phyloP scores from a whole-genome alignment of 2,113 vertebrate genomes.

The Pollimyrus isidori region DNA sequence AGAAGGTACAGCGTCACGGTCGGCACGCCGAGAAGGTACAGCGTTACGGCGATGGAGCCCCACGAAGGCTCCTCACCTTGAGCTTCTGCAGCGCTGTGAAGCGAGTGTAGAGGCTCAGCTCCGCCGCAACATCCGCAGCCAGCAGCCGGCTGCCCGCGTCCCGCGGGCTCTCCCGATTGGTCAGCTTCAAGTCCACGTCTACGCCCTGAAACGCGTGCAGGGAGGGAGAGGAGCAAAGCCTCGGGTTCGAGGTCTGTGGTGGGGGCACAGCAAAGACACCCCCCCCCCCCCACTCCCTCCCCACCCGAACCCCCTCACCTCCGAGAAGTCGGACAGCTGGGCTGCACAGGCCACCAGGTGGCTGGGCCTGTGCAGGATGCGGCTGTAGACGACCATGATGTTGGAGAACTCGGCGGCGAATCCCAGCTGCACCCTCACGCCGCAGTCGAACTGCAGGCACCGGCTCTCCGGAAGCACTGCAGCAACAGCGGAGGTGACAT shows the following conservation, averaged over 20 bases:
- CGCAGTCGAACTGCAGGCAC: constrained; percentile 65
- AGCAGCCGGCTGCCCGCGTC: constrained; percentile 65
- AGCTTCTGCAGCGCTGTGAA: constrained; percentile 70
- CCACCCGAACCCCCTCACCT: constrained; percentile 44
- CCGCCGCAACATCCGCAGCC: constrained; percentile 45
- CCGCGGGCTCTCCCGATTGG: constrained; percentile 65
- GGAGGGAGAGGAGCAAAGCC: background rate
- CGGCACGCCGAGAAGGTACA: no score
- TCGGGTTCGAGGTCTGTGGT: background rate
- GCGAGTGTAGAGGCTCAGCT: constrained; percentile 65
- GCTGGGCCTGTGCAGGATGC: constrained; percentile 55
- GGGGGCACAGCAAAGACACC: background rate
- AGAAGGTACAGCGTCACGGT: no score
- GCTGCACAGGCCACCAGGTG: constrained; percentile 61
- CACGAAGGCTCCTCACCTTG: constrained; percentile 49
- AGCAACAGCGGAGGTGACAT: background rate
- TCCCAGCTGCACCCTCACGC: constrained; percentile 68
- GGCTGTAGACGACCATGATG: constrained; percentile 77
- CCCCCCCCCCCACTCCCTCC: background rate
- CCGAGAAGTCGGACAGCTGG: constrained; percentile 65
- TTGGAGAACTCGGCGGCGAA: constrained; percentile 83
- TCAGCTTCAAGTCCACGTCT: constrained; percentile 68
- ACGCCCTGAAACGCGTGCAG: constrained; percentile 53
- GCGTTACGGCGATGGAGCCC: no score
- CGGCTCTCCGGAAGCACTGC: constrained; percentile 65